Conservation (phyloP, 1,140 invertebrate genomes). For the Muscidifurax raptorellus region DNA sequence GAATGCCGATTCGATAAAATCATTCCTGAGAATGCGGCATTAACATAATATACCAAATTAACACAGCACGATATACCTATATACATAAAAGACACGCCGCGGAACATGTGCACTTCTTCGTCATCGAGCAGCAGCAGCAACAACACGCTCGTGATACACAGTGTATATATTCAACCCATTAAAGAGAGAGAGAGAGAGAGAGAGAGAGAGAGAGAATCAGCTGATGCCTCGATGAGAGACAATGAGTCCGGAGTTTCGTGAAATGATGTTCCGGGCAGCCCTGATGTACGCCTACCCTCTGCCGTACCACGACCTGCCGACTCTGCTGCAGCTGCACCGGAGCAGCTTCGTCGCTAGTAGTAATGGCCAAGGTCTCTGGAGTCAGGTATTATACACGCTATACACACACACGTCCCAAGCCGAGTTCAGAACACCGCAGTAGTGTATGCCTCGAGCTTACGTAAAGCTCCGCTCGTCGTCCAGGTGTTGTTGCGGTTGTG, state of each 20-base stretch:
- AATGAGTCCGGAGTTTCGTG: constrained; percentile 48
- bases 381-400: constrained; percentile 53
- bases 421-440: too few relatives aligned
- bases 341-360: constrained; percentile 25
- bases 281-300: constrained; percentile 58
- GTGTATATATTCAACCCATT: too few relatives aligned
- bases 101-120: too few relatives aligned
- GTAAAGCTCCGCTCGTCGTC: not conserved
- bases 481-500: not conserved
- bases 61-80: too few relatives aligned
- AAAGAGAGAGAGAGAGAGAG: too few relatives aligned
- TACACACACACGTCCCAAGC: too few relatives aligned
- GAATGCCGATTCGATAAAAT: too few relatives aligned
- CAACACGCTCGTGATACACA: too few relatives aligned
- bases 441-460: not conserved
- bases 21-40: too few relatives aligned
- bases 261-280: constrained; percentile 56
- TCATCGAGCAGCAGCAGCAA: too few relatives aligned
- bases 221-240: not conserved
- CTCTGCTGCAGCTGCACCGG: not conserved
- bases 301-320: constrained; percentile 52
- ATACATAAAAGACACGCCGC: too few relatives aligned
- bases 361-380: constrained; percentile 59
- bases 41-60: too few relatives aligned
- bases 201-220: not conserved